Evolutionary conservation across 2,113 vertebrate genomes (phyloP).

Genomic region (Macroglossus sobrinus): DNA sequence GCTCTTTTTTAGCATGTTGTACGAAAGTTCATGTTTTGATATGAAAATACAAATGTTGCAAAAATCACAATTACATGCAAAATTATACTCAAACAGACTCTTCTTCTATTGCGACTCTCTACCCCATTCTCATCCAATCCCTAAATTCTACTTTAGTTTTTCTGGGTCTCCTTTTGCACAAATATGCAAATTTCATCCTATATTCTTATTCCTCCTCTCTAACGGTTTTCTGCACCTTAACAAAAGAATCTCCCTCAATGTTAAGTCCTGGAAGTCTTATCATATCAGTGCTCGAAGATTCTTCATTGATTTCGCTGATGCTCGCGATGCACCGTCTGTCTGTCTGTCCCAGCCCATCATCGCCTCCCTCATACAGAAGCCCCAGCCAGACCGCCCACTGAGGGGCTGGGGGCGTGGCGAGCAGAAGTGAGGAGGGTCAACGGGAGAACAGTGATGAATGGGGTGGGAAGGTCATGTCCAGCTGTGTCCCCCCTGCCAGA

Average conservation of each 20-base stretch:
- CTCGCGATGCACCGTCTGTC: not conserved
- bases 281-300: not conserved
- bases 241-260: too few relatives aligned
- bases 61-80: not conserved
- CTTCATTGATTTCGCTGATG: not conserved
- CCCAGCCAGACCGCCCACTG: too few relatives aligned
- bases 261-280: not conserved
- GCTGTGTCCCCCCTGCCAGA: not conserved
- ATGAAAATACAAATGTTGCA: not conserved
- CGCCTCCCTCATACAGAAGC: not conserved
- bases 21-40: not conserved
- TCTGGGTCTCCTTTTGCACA: not conserved
- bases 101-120: not conserved
- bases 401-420: too few relatives aligned
- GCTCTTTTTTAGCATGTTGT: not conserved
- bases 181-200: not conserved
- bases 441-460: not conserved
- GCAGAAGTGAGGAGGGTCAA: not conserved
- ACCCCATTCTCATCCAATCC: not conserved
- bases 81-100: not conserved
- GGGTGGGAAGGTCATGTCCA: not conserved
- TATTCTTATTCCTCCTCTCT: not conserved
- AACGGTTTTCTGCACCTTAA: not conserved
- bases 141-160: not conserved
- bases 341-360: rapidly evolving